Evolutionary conservation across 2,888 invertebrate genomes (phyloP).

Genomic region (Meiosimyza decipiens): DNA sequence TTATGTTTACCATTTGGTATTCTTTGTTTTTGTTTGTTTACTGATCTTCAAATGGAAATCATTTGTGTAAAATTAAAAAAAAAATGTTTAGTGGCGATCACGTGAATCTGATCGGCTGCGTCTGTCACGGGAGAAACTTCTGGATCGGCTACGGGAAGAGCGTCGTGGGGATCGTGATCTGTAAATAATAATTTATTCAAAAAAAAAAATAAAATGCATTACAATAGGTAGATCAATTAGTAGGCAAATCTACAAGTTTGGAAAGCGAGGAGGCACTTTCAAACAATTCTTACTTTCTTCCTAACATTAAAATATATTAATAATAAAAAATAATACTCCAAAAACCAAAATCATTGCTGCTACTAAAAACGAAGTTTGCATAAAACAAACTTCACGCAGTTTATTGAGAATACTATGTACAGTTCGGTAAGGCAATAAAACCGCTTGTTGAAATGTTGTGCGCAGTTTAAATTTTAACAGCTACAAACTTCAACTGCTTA

Average conservation of each 20-base stretch:
- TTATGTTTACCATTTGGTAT: too few relatives aligned
- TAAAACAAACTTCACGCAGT: too few relatives aligned
- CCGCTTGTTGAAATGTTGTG: too few relatives aligned
- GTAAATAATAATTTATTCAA: slow-evolving; percentile 49
- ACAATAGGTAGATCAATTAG: slow-evolving; percentile 32
- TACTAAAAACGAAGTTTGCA: too few relatives aligned
- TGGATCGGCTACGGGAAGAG: slow-evolving; percentile 67
- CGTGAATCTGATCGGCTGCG: slow-evolving; percentile 72
- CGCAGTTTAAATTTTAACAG: too few relatives aligned
- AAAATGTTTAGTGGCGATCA: slow-evolving; percentile 68
- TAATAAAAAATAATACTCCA: too few relatives aligned
- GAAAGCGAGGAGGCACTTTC: background rate
- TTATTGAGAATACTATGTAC: too few relatives aligned
- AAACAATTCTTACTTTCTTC: too few relatives aligned
- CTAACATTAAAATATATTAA: too few relatives aligned
- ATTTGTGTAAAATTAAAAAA: slow-evolving; percentile 19
- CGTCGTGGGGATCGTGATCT: slow-evolving; percentile 66
- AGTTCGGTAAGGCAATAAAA: too few relatives aligned
- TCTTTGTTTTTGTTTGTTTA: background rate
- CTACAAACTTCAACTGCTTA: too few relatives aligned
- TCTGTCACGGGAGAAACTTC: slow-evolving; percentile 71
- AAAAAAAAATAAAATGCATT: slow-evolving; percentile 36
- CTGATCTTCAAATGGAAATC: slow-evolving; percentile 18
- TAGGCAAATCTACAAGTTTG: background rate
- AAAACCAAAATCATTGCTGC: too few relatives aligned